phyloP scores from a whole-genome alignment of 2,888 invertebrate species.

The Linhomoeus sp. region DNA sequence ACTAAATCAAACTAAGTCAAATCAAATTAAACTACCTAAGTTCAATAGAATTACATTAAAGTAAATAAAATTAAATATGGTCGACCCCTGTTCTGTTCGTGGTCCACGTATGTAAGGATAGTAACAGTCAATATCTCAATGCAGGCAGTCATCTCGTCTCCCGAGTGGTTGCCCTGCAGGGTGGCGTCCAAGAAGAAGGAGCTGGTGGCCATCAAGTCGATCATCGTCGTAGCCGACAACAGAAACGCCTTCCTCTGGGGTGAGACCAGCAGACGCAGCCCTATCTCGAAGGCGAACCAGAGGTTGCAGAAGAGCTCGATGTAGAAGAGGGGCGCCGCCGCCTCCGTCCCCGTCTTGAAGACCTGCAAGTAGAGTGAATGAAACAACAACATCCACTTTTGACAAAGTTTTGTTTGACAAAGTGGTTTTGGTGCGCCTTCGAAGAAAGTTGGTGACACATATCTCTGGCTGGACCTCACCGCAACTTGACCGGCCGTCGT shows the following conservation, averaged over 20 bases:
- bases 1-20: background rate
- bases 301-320: slow-evolving; percentile 79
- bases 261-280: slow-evolving; percentile 63
- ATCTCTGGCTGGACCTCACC: too few species aligned
- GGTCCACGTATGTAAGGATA: too few species aligned
- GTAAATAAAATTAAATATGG: background rate
- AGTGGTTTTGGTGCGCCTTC: too few species aligned
- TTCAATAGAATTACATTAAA: background rate
- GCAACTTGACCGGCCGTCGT: too few species aligned
- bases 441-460: too few species aligned
- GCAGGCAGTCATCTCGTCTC: background rate
- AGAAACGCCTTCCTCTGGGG: slow-evolving; percentile 55
- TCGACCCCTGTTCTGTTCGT: background rate
- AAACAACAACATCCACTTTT: too few species aligned
- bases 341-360: slow-evolving; percentile 27
- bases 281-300: slow-evolving; percentile 84
- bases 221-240: background rate
- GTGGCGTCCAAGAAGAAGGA: background rate
- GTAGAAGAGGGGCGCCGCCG: slow-evolving; percentile 56
- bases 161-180: background rate
- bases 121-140: too few species aligned
- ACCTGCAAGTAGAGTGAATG: too few species aligned
- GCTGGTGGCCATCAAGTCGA: slow-evolving; percentile 30
- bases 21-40: too few species aligned
- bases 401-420: too few species aligned